Conservation (phyloP, 2,113 vertebrate species). For the Protomyctophum bolini region DNA sequence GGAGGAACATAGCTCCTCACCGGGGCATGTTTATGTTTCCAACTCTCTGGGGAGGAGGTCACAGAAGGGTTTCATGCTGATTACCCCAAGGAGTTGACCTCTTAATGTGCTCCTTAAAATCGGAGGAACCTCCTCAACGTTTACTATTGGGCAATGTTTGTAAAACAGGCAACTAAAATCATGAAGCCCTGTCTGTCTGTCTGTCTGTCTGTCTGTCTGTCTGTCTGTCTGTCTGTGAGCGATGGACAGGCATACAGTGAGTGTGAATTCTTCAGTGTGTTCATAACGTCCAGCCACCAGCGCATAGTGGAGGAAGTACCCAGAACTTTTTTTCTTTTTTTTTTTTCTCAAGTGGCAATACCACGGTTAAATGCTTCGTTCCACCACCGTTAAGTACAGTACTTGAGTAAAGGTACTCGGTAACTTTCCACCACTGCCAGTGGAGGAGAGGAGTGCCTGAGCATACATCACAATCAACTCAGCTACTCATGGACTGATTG, state of each 20-base stretch:
- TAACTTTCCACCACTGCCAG: slow-evolving; percentile 16
- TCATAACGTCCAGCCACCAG: no score
- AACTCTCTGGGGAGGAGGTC: slow-evolving; percentile 15
- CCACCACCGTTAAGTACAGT: slow-evolving; percentile 24
- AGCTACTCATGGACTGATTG: slow-evolving; percentile 58
- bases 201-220: no score
- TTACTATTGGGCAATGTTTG: neutral
- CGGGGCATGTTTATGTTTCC: slow-evolving; percentile 14
- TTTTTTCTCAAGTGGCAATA: slow-evolving; percentile 14
- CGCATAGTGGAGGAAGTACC: no score
- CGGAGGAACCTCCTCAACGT: neutral
- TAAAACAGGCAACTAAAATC: no score
- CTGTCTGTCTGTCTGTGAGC: no score
- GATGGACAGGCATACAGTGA: no score
- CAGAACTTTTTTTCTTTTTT: no score
- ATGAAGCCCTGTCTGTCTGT: no score
- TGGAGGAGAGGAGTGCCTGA: slow-evolving; percentile 14
- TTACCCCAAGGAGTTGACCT: slow-evolving; percentile 17
- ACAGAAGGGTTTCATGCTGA: slow-evolving; percentile 17
- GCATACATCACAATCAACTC: slow-evolving; percentile 57
- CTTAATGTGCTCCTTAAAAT: slow-evolving; percentile 4
- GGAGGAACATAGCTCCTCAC: neutral
- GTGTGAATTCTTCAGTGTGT: no score
- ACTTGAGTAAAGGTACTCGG: neutral
- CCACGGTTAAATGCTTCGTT: no score